phyloP scores from a whole-genome alignment of 1,140 invertebrate genomes.

The Drosophila kepulauana region DNA sequence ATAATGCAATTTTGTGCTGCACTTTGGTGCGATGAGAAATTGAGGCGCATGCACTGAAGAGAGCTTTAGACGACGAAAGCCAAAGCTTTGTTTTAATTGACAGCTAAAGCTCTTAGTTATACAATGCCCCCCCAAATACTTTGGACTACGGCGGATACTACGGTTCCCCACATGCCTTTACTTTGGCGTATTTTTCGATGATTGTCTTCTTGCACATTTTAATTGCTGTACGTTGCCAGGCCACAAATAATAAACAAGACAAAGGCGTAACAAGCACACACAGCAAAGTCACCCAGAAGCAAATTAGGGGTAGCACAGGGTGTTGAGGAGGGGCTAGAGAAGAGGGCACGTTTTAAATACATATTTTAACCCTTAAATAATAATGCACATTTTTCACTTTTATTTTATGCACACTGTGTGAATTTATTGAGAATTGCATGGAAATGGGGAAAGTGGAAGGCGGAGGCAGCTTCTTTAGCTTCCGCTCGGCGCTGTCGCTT shows the following conservation, averaged over 20 bases:
- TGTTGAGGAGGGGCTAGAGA: background rate
- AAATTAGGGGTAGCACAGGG: conserved; percentile 1
- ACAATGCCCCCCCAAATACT: background rate
- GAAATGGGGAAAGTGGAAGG: conserved; percentile 21
- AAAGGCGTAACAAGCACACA: conserved; percentile 58
- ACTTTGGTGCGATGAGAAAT: conserved; percentile 36
- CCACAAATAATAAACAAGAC: conserved; percentile 80
- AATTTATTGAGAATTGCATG: conserved; percentile 66
- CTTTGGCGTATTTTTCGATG: conserved; percentile 38
- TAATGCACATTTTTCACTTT: conserved; percentile 58
- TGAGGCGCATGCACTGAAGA: conserved; percentile 25
- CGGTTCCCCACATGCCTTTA: background rate
- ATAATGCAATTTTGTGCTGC: conserved; percentile 75
- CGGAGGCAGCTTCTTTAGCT: conserved; percentile 11
- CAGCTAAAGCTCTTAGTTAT: conserved; percentile 42
- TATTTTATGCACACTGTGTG: conserved; percentile 50
- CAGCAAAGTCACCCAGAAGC: conserved; percentile 33
- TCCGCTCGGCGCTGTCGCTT: background rate
- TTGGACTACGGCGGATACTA: too few species aligned
- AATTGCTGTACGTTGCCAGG: conserved; percentile 72
- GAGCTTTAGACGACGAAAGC: conserved; percentile 42
- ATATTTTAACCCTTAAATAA: conserved; percentile 76
- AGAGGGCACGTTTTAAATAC: conserved; percentile 7
- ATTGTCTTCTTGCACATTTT: conserved; percentile 81
- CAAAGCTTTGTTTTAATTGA: conserved; percentile 35